These are phyloP conservation scores for Pterostichus niger DNA, from an alignment of 2,888 invertebrate species.

Conservation along the genomic window DNA sequence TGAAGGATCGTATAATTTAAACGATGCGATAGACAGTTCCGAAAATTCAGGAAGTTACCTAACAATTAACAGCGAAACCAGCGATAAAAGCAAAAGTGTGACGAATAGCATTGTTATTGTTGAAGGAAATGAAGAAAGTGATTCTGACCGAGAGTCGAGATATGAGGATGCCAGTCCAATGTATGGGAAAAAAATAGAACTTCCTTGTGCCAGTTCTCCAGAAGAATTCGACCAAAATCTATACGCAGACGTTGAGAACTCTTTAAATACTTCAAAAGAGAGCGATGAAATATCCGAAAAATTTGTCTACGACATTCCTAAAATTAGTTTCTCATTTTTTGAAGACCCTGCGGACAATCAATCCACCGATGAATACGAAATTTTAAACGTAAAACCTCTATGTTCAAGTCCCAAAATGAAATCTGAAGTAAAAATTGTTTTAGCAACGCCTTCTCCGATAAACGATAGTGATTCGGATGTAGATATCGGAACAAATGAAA, in stretches of 20 bases:
- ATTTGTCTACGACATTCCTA: conserved; percentile 75
- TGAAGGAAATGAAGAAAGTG: conserved; percentile 64
- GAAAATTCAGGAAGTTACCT: conserved; percentile 73
- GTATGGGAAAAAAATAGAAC: conserved; percentile 69
- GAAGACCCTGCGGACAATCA: conserved; percentile 69
- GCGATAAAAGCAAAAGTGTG: conserved; percentile 70
- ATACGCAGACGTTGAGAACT: conserved; percentile 67
- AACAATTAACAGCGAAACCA: conserved; percentile 69
- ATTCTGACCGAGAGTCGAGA: conserved; percentile 71
- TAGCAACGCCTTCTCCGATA: conserved; percentile 67
- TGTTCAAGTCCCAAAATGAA: conserved; percentile 69
- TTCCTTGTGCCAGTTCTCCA: conserved; percentile 19
- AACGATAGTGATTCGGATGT: conserved; percentile 22
- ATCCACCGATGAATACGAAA: conserved; percentile 65
- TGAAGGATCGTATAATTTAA: conserved; percentile 42
- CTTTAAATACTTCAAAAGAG: conserved; percentile 57
- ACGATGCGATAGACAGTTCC: conserved; percentile 69
- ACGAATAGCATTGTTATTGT: conserved; percentile 67
- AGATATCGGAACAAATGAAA: conserved; percentile 20
- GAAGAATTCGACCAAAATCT: conserved; percentile 69
- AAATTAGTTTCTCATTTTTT: conserved; percentile 76
- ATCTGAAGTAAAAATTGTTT: conserved; percentile 73
- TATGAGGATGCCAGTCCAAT: conserved; percentile 72
- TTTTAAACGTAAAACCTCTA: conserved; percentile 70
- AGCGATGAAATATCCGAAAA: conserved; percentile 66